These are phyloP conservation scores for Toxotes lorentzi DNA, from an alignment of 2,797 vertebrate genomes.

Conservation along the genomic window DNA sequence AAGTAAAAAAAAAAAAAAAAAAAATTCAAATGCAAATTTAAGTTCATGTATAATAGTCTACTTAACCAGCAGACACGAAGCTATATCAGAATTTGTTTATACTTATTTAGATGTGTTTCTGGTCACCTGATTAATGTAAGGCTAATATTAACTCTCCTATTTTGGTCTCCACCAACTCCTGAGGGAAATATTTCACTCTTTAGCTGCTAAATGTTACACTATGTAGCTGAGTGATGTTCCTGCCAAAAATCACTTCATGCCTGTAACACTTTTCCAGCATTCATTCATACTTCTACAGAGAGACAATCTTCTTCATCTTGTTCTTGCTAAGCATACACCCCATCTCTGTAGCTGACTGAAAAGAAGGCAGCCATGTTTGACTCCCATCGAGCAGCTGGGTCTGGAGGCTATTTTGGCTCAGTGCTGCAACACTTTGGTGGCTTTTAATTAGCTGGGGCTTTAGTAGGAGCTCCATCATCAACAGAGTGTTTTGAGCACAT, in stretches of 20 bases:
- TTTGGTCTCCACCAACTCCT: not conserved
- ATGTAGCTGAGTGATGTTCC: not conserved
- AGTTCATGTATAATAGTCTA: not conserved
- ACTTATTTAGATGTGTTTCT: not conserved
- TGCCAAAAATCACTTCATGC: not conserved
- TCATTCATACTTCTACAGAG: not conserved
- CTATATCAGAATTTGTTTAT: not conserved
- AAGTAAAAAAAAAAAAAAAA: not conserved
- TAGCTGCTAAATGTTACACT: not conserved
- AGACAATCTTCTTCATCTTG: not conserved
- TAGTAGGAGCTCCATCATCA: conserved; percentile 59
- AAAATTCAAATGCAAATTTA: too few species aligned
- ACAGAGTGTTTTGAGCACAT: conserved; percentile 53
- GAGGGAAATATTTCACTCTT: not conserved
- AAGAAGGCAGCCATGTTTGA: conserved; percentile 48
- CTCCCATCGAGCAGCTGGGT: conserved; percentile 33
- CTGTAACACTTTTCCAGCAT: conserved; percentile 1
- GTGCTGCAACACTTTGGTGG: conserved; percentile 40
- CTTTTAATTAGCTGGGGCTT: conserved; percentile 71
- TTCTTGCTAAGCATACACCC: not conserved
- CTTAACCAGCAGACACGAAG: not conserved
- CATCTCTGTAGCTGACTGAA: conserved; percentile 11
- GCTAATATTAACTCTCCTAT: not conserved
- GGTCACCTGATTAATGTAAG: not conserved
- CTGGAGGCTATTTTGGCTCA: conserved; percentile 50